These are phyloP conservation scores for Trichoplax adhaerens DNA, from an alignment of 37 sponge, comb jelly and placozoan genomes.

Conservation along the genomic window DNA sequence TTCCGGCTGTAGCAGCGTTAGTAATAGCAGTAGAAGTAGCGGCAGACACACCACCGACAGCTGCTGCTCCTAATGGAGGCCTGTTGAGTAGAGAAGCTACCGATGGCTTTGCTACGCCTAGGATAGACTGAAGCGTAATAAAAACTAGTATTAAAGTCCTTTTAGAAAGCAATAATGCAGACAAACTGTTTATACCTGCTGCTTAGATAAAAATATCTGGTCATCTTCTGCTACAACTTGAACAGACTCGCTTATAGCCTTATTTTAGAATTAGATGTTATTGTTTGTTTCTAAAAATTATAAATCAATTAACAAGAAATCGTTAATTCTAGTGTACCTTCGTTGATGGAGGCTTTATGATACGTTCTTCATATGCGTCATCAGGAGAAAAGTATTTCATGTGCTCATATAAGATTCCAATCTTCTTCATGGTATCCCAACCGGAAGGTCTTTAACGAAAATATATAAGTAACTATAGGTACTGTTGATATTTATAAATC, in stretches of 20 bases:
- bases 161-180: no score
- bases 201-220: slow-evolving; percentile 56
- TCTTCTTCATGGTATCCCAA: slow-evolving; percentile 95
- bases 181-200: slow-evolving; percentile 13
- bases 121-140: no score
- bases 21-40: no score
- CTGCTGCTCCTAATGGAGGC: no score
- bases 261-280: background rate
- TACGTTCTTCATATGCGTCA: slow-evolving; percentile 31
- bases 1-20: no score
- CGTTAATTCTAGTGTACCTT: slow-evolving; percentile 4
- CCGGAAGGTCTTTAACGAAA: slow-evolving; percentile 68
- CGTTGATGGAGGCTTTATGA: slow-evolving; percentile 31
- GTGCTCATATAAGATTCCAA: slow-evolving; percentile 68
- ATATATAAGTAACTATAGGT: background rate
- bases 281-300: no score
- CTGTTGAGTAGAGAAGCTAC: no score
- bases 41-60: no score
- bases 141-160: no score
- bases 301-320: no score
- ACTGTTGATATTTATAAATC: no score
- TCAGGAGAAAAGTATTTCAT: slow-evolving; percentile 39
- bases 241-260: slow-evolving; percentile 23
- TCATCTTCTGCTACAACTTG: slow-evolving; percentile 48
- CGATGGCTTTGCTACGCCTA: no score